Evolutionary conservation across 1,140 invertebrate species (phyloP).

Genomic region (Onthophagus taurus): DNA sequence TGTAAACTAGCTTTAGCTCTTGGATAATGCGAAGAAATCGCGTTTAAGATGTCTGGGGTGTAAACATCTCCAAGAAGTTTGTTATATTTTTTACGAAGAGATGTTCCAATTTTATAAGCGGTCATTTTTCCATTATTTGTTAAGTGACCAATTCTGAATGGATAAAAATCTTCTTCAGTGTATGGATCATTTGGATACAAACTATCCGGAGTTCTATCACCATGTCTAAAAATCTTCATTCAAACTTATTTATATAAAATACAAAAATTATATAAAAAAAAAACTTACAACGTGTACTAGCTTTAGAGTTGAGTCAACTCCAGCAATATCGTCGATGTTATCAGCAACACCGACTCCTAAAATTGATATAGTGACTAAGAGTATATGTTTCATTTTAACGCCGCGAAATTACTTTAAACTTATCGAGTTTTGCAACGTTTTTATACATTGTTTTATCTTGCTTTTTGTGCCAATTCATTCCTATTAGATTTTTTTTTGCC

Average conservation of each 20-base stretch:
- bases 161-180: slow-evolving; percentile 47
- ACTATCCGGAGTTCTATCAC: slow-evolving; percentile 55
- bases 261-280: background rate
- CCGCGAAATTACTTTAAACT: background rate
- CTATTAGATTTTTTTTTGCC: background rate
- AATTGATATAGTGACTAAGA: background rate
- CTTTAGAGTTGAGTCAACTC: background rate
- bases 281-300: background rate
- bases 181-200: slow-evolving; percentile 56
- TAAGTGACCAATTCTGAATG: slow-evolving; percentile 60
- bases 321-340: too few species aligned
- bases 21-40: slow-evolving; percentile 46
- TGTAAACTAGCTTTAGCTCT: slow-evolving; percentile 45
- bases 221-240: slow-evolving; percentile 60
- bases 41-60: slow-evolving; percentile 35
- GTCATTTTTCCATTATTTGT: slow-evolving; percentile 40
- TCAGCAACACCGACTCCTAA: too few species aligned
- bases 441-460: background rate
- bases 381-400: background rate
- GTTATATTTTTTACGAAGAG: slow-evolving; percentile 1
- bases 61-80: slow-evolving; percentile 18
- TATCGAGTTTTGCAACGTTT: background rate
- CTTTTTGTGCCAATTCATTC: background rate
- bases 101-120: background rate
- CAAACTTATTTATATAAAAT: background rate